Evolutionary conservation across 2,113 vertebrate species (phyloP).

Genomic region (Ictidomys tridecemlineatus): DNA sequence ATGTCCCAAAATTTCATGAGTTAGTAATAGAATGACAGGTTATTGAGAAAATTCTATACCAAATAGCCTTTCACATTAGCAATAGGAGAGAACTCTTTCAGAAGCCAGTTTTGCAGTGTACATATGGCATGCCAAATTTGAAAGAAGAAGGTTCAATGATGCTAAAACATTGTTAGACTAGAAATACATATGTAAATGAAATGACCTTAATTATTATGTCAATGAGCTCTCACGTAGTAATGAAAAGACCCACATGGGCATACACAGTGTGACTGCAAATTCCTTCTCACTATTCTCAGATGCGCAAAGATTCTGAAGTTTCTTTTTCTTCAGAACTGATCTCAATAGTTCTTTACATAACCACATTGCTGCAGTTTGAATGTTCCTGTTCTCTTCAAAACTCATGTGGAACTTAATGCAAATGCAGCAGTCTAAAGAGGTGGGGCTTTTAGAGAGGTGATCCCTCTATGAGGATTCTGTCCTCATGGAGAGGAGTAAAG

Average conservation of each 20-base stretch:
- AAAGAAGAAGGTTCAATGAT: neutral
- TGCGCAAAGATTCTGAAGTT: neutral
- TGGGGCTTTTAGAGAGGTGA: neutral
- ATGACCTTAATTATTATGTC: neutral
- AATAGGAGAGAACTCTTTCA: neutral
- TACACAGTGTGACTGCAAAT: neutral
- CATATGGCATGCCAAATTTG: neutral
- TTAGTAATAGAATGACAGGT: neutral
- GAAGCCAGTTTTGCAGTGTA: neutral
- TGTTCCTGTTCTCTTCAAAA: neutral
- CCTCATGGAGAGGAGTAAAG: neutral
- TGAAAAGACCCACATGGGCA: neutral
- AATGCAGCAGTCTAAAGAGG: neutral
- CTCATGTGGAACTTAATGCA: neutral
- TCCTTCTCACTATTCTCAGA: neutral
- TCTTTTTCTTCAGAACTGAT: neutral
- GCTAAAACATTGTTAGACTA: neutral
- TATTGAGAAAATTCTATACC: neutral
- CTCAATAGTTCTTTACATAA: neutral
- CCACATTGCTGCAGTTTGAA: neutral
- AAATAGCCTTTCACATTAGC: neutral
- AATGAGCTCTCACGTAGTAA: neutral
- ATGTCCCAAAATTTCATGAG: neutral
- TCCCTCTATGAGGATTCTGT: neutral
- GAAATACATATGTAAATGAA: neutral